Base-by-base conservation (phyloP, 2,797 vertebrate species). In the Kryptopterus vitreolus region DNA sequence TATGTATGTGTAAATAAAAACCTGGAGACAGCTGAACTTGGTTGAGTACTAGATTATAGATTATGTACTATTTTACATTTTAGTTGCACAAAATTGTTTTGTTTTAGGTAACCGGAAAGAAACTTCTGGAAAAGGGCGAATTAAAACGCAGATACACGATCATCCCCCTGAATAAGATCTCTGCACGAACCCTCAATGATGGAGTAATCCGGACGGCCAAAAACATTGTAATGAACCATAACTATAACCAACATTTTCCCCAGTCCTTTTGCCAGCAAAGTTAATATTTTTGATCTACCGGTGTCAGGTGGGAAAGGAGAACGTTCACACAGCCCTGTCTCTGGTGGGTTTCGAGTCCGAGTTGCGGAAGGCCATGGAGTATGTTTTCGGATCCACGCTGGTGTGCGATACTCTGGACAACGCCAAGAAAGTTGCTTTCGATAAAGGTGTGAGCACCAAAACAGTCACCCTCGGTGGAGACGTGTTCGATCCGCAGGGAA, bases 161-260 rank as follows among this genome's bases (percentile, higher is more conserved):
- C 88, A 98, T 99, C 86, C 98, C 97, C 59, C 92, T 98, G n/a
- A 99, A 96, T 91, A 99, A 96, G 90, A 98, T 99, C 89, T 94
- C 96, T 81, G 92, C 95, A 53, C 94, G 85, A 11, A 94, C 94
- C 24, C 85, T 97, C 76, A 91, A 87, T 81, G 88, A 90, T 84
- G 87, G 84, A 69, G 94, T 86, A 2, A 85, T 98, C 78, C 91
- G 84, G 2, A 43, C 93, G 0, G 96, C 96, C 77, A 95, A 96
- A 89, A 90, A 46, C 50, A 89, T 98, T 94, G 98, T 99, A 93
- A 93, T 93, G 86, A 12, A 77, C 62, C n/a, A 58, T 24, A 43
- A 53, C 18, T 1, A 20, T 48, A 16, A 63, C 43, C 5, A 46
- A 24, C 0, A 16, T 53, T 29, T 18, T 61, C 61, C 0, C 7